Conservation (phyloP, 1,140 invertebrate genomes). For the Apis dorsata region DNA sequence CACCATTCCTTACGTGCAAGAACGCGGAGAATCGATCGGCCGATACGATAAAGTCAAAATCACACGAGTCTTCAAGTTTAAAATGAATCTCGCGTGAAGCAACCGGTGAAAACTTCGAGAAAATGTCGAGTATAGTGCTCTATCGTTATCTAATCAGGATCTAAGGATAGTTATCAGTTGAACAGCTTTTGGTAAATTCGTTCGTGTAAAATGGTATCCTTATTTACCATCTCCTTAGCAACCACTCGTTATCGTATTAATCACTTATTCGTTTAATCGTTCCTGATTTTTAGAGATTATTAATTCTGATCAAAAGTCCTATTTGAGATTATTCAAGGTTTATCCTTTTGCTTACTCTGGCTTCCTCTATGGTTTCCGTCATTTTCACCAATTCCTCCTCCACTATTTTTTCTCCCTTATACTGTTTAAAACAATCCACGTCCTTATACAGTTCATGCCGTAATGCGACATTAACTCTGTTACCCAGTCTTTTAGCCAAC, state of each 20-base stretch:
- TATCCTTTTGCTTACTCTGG: conserved; percentile 70
- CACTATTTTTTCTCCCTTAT: neutral
- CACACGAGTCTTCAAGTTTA: too few species aligned
- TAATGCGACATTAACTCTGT: conserved; percentile 77
- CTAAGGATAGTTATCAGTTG: neutral
- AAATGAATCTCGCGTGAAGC: neutral
- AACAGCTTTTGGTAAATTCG: neutral
- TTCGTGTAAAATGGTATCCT: conserved; percentile 7
- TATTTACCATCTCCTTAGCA: conserved; percentile 17
- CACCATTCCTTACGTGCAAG: neutral
- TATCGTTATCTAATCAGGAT: conserved; percentile 11
- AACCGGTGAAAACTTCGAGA: conserved; percentile 1
- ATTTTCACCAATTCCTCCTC: conserved; percentile 52
- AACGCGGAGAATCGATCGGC: neutral
- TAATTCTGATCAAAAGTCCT: neutral
- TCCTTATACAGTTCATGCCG: conserved; percentile 58
- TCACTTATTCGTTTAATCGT: neutral
- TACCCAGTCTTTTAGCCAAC: conserved; percentile 62
- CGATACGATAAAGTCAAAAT: conserved; percentile 1
- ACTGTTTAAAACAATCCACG: conserved; percentile 32
- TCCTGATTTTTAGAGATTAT: too few species aligned
- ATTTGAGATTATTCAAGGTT: neutral
- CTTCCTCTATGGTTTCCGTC: conserved; percentile 73
- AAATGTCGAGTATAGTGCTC: neutral
- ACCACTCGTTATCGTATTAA: conserved; percentile 9